A percentile compares a stretch with the other conserved stretches of the same genome.
These are phyloP conservation scores for Ypsolopha sequella DNA, from an alignment of 2,888 invertebrate genomes.

Conservation along the genomic window DNA sequence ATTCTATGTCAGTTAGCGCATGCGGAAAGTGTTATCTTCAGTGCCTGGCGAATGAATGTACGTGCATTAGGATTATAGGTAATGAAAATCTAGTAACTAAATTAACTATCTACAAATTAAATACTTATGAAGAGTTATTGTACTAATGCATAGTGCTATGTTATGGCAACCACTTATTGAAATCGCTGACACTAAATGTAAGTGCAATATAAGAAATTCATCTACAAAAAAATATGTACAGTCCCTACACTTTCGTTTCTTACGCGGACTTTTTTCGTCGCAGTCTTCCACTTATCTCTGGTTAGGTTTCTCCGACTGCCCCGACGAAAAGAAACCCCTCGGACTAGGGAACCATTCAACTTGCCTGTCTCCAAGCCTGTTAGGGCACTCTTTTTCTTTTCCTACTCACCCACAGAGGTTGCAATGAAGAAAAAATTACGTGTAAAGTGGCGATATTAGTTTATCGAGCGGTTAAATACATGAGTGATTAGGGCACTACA, in stretches of 20 bases:
- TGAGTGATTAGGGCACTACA: too few relatives aligned
- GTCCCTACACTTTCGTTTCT: conserved; percentile 34
- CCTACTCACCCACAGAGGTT: conserved; percentile 36
- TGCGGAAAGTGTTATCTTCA: conserved; percentile 6
- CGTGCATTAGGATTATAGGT: background rate
- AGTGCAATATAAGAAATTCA: too few relatives aligned
- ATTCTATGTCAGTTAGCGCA: conserved; percentile 13
- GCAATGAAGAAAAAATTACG: background rate
- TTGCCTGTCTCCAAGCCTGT: conserved; percentile 76
- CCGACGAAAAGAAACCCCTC: conserved; percentile 76
- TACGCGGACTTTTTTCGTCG: conserved; percentile 84
- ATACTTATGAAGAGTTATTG: too few relatives aligned
- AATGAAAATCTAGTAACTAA: background rate
- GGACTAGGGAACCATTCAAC: conserved; percentile 72
- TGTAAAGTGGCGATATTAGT: background rate
- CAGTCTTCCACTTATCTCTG: conserved; percentile 74
- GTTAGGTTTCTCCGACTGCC: conserved; percentile 61
- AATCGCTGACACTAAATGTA: too few relatives aligned
- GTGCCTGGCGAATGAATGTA: conserved; percentile 3
- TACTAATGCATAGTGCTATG: too few relatives aligned
- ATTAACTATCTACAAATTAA: background rate
- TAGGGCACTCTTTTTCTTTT: conserved; percentile 74
- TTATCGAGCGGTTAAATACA: background rate
- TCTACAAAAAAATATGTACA: too few relatives aligned
- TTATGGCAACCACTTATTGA: too few relatives aligned